Evolutionary conservation across 2,888 invertebrate genomes (phyloP), one percentile per base, ranked within the genome.

Genomic region (Drosophila leonis): DNA sequence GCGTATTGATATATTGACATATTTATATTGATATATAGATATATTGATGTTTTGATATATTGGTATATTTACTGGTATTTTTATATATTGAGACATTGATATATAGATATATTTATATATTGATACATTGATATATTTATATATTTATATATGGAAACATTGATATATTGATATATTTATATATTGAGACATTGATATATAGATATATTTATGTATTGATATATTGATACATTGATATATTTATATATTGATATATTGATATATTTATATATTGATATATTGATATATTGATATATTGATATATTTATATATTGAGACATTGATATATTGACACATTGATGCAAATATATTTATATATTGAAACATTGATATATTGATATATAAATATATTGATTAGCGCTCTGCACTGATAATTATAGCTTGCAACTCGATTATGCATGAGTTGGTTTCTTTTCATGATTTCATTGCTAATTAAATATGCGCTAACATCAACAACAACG

Each of bases 381-480:
- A 41, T n/a, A n/a, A n/a, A n/a, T n/a, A n/a, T n/a, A n/a, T n/a
- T n/a, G n/a, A n/a, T n/a, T n/a, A n/a, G n/a, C 65, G 65, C 66
- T 65, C 72, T 74, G 69, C 76, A 73, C 74, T 83, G 78, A 70
- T 75, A 68, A 67, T 61, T 54, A 77, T 65, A 67, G 61, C 63
- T 78, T 83, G 83, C 73, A 88, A 57, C 67, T 80, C 73, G 69
- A 86, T 83, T 88, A 83, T 83, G 89, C 78, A 78, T 72, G 65
- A 77, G 68, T 67, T 67, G 75, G 51, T 59, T 31, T 33, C n/a
- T 37, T 79, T 72, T 78, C 80, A 88, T 78, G 84, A 82, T 88
- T 83, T 83, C 75, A 83, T 78, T 70, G 83, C 78, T 83, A 83
- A 86, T 83, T 86, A 88, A 86, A 88, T 80, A 86, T 88, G 83